Conservation (phyloP, 2,113 vertebrate species). For the Trogon melanurus region DNA sequence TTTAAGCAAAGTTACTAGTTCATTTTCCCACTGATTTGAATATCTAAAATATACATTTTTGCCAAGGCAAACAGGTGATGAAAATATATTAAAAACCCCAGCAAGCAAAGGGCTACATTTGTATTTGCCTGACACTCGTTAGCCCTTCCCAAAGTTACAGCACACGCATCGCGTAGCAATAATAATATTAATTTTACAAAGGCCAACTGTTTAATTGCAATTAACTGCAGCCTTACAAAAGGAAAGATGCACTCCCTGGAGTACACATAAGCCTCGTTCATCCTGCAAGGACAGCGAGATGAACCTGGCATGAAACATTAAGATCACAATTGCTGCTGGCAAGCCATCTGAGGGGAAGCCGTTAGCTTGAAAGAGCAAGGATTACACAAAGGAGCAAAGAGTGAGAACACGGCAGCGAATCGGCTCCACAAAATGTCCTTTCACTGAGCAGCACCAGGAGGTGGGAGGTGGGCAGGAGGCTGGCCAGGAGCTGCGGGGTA, state of each 20-base stretch:
- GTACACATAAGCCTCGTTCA: slow-evolving; percentile 25
- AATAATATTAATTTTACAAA: neutral
- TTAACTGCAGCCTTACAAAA: slow-evolving; percentile 32
- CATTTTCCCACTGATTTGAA: slow-evolving; percentile 61
- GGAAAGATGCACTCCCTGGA: slow-evolving; percentile 11
- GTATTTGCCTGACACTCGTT: neutral
- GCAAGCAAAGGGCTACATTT: neutral
- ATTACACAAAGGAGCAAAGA: slow-evolving; percentile 41
- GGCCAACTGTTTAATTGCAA: slow-evolving; percentile 20
- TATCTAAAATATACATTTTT: slow-evolving; percentile 52
- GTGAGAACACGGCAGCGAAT: slow-evolving; percentile 9
- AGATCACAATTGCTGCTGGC: slow-evolving; percentile 66
- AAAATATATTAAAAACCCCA: slow-evolving; percentile 50
- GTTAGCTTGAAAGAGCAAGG: slow-evolving; percentile 50
- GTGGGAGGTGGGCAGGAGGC: neutral
- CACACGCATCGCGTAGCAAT: neutral
- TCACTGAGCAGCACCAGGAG: neutral
- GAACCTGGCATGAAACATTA: slow-evolving; percentile 71
- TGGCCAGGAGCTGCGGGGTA: neutral
- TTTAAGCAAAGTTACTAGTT: slow-evolving; percentile 35
- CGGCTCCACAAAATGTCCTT: slow-evolving; percentile 13
- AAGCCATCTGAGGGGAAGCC: slow-evolving; percentile 60
- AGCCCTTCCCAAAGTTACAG: neutral
- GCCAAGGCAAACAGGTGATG: slow-evolving; percentile 73
- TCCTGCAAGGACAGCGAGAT: slow-evolving; percentile 45